Percentiles rank a stretch among this genome's conserved stretches.
Evolutionary conservation across 2,113 vertebrate genomes (phyloP).

Genomic region (Cynoglossus semilaevis): DNA sequence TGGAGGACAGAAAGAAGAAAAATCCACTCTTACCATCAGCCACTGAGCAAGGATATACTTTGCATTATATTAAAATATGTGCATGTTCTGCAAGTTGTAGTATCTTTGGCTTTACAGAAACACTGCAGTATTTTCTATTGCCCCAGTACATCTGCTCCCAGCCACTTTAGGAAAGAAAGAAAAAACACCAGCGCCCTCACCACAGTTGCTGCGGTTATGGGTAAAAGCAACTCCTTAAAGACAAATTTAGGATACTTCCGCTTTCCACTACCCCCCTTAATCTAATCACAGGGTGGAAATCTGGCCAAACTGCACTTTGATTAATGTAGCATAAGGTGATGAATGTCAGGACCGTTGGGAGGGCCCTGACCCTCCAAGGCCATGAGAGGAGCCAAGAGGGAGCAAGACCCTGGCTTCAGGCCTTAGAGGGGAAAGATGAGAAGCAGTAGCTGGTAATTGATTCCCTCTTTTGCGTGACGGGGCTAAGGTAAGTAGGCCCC

Average conservation of each 20-base stretch:
- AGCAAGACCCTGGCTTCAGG: constrained; percentile 31
- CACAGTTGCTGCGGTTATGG: constrained; percentile 11
- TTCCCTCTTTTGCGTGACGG: constrained; percentile 48
- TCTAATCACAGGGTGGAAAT: constrained; percentile 17
- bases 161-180: constrained; percentile 29
- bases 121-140: constrained; percentile 20
- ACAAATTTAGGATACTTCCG: constrained; percentile 10
- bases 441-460: constrained; percentile 56
- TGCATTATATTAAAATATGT: no score
- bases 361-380: constrained; percentile 21
- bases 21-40: no score
- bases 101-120: constrained; percentile 20
- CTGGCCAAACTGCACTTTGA: constrained; percentile 22
- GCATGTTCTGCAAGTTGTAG: constrained; percentile 11
- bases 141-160: constrained; percentile 18
- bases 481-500: constrained; percentile 43
- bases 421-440: constrained; percentile 38
- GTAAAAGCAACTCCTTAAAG: constrained; percentile 17
- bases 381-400: constrained; percentile 3
- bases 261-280: constrained; percentile 10
- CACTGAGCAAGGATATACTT: no score
- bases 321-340: constrained; percentile 26
- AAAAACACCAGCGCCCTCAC: constrained; percentile 3
- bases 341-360: constrained; percentile 18
- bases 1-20: no score